phyloP scores from a whole-genome alignment of 2,888 invertebrate genomes.

The Lasioglossum zephyrum region DNA sequence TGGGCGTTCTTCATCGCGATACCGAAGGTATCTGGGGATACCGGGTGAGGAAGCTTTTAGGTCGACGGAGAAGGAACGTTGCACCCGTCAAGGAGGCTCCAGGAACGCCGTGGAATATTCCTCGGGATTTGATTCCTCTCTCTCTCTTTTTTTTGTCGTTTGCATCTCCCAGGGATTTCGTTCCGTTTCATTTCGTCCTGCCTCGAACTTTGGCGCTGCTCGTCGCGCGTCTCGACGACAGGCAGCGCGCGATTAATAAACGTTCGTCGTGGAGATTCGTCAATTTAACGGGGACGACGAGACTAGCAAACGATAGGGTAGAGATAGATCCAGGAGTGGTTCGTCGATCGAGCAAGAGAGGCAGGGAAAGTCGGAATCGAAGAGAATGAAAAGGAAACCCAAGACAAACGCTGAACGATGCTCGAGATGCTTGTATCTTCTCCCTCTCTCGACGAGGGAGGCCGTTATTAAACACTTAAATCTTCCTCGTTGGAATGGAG shows the following conservation, averaged over 20 bases:
- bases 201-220: constrained; percentile 20
- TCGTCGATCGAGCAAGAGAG: background rate
- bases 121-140: background rate
- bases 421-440: constrained; percentile 54
- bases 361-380: background rate
- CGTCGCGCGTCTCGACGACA: constrained; percentile 48
- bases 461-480: constrained; percentile 79
- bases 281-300: constrained; percentile 52
- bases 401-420: constrained; percentile 54
- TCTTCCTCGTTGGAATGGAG: constrained; percentile 69
- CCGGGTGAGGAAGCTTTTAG: background rate
- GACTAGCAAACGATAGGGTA: constrained; percentile 10
- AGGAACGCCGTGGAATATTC: background rate
- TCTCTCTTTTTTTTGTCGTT: background rate
- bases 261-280: constrained; percentile 55
- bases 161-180: background rate
- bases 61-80: background rate
- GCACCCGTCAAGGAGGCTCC: background rate
- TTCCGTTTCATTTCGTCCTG: constrained; percentile 40
- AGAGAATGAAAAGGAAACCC: constrained; percentile 38
- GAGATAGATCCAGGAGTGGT: background rate
- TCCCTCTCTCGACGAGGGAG: constrained; percentile 39
- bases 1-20: constrained; percentile 50
- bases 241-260: constrained; percentile 70
- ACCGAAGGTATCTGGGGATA: background rate